Evolutionary conservation across 2,888 invertebrate species (phyloP).

Genomic region (Gastrophysa polygoni): DNA sequence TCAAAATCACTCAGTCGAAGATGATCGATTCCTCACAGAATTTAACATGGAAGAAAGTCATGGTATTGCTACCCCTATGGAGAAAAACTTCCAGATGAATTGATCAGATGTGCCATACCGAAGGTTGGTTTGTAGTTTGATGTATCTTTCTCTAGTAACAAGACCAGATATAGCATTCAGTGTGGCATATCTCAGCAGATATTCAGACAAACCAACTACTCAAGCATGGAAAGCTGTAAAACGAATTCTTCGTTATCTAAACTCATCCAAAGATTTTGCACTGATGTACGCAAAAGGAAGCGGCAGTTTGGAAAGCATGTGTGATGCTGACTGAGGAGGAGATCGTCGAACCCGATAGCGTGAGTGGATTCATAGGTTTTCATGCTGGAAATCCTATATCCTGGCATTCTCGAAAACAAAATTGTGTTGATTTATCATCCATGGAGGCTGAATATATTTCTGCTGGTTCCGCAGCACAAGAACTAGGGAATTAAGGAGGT

Average conservation of each 20-base stretch:
- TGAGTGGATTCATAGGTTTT: constrained; percentile 33
- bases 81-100: constrained; percentile 12
- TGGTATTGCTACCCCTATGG: constrained; percentile 17
- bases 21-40: constrained; percentile 17
- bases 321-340: constrained; percentile 32
- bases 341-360: constrained; percentile 25
- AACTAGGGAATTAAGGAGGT: constrained; percentile 12
- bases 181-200: constrained; percentile 24
- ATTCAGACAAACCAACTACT: constrained; percentile 28
- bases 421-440: constrained; percentile 32
- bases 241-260: constrained; percentile 21
- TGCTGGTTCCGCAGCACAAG: constrained; percentile 20
- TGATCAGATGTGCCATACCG: constrained; percentile 11
- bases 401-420: constrained; percentile 37
- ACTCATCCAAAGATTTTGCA: constrained; percentile 12
- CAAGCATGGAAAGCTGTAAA: constrained; percentile 23
- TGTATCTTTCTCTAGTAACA: constrained; percentile 12
- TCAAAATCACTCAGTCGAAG: constrained; percentile 19
- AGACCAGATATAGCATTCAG: constrained; percentile 16
- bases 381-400: constrained; percentile 32
- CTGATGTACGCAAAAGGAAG: constrained; percentile 11
- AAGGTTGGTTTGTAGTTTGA: constrained; percentile 16
- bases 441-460: constrained; percentile 33
- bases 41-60: constrained; percentile 19
- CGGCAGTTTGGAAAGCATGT: constrained; percentile 12